Base-by-base conservation (phyloP, 2,888 invertebrate species). In the Eupithecia dodoneata region DNA sequence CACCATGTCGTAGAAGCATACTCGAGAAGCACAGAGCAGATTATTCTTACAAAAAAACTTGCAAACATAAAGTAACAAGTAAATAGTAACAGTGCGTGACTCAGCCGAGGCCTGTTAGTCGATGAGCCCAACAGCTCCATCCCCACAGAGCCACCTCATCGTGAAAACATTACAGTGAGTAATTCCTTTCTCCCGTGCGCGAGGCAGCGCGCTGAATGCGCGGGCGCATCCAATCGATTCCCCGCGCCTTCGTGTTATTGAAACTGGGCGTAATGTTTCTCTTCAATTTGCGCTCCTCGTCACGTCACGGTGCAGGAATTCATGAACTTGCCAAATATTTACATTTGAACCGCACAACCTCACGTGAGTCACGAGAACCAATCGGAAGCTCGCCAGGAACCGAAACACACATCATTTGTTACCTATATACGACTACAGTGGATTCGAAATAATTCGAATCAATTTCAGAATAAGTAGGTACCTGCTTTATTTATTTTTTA, bases 181-280 rank as follows among this genome's bases (percentile, higher is more conserved):
- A 13, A 41, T 65, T 41, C 65, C 41, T 59, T 59, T 18, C 6
- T 59, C 59, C 59, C 41, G 41, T 41, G n/a, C 41, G 41, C 13
- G 65, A 65, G 9, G 59, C 59, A 13, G 65, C 65, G 65, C 65
- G 18, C 18, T 18, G 18, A 41, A 65, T 30, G 30, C 63, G 65
- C 41, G 15, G 30, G 65, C 65, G 65, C 65, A 65, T 65, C 65
- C 41, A 65, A 65, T 65, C 65, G 65, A 65, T 65, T 12, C 65
- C 41, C 65, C 65, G 15, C 6, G 65, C 41, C 65, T 41, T 65
- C 13, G 41, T 65, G 65, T 41, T 65, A 65, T 65, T 65, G 65
- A 30, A 41, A 41, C 13, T 41, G 41, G 41, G 41, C 41, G 65
- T 13, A 13, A 2, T 41, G 41, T 41, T 65, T 65, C 2, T 41